Percentiles rank a stretch among this genome's conserved stretches.
Evolutionary conservation across 2,888 invertebrate species (phyloP).

Genomic region (Elegia similella): DNA sequence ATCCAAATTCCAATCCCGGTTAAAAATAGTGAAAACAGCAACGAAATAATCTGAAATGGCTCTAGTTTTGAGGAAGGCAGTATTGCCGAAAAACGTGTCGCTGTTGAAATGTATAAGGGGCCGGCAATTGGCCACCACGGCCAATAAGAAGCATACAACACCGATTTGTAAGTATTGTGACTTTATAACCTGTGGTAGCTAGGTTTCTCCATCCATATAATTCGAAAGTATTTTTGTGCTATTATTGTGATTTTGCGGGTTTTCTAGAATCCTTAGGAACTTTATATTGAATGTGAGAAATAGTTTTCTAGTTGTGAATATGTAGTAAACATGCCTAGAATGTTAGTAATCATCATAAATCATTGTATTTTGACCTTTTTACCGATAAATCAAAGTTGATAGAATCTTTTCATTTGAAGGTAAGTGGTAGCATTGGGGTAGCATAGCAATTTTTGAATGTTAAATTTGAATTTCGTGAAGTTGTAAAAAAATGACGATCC

Average conservation of each 20-base stretch:
- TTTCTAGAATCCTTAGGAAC: too few relatives aligned
- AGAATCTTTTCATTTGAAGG: not conserved
- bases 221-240: too few relatives aligned
- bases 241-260: not conserved
- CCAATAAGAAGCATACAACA: conserved; percentile 46
- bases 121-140: conserved; percentile 48
- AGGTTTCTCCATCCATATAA: not conserved
- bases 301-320: too few relatives aligned
- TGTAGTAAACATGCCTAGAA: too few relatives aligned
- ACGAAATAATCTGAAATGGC: conserved; percentile 52
- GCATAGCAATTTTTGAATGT: not conserved
- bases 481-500: not conserved
- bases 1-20: conserved; percentile 34
- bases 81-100: conserved; percentile 56
- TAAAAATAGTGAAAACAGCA: conserved; percentile 20
- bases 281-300: too few relatives aligned
- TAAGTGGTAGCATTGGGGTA: not conserved
- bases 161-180: conserved; percentile 51
- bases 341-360: too few relatives aligned
- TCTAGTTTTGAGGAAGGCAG: conserved; percentile 61
- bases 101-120: conserved; percentile 62
- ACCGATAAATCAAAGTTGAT: too few relatives aligned
- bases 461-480: not conserved
- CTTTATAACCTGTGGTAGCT: not conserved
- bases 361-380: too few relatives aligned